Base-by-base conservation (phyloP, 2,888 invertebrate genomes). In the Thera obeliscata region DNA sequence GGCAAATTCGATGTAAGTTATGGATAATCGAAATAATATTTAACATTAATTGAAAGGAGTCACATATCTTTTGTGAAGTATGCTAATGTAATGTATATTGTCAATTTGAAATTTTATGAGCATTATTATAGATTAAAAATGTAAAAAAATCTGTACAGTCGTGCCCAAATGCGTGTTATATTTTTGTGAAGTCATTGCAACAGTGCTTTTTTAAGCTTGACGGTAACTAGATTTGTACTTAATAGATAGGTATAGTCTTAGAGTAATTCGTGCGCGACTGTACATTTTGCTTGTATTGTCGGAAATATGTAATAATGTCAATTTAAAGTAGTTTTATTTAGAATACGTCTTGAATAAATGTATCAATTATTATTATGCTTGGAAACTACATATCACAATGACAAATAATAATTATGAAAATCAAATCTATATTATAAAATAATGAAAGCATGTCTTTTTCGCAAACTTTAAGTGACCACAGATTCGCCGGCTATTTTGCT, bases 341-440 rank as follows among this genome's bases (percentile, higher is more conserved):
- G 71, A 61, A 67, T 74, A 71, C 63, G 59, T 66, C 65, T 61
- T 73, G 67, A 52, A 73, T 75, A 75, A 78, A 78, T 73, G 77
- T 82, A 87, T 87, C 85, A 86, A 87, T 87, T 86, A 76, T 76
- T 46, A 55, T 63, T 76, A 81, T 81, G 85, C 84, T 88, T 87
- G 75, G 75, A 82, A 84, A 81, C 76, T 82, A 91, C 92, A 93
- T 93, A 92, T 93, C 92, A 92, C 79, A 78, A 79, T 81, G 91
- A 92, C 91, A 93, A 91, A 91, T 91, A 90, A 90, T 81, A 78
- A 81, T 78, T 76, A 71, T 70, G 73, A 74, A 55, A 56, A 65
- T 58, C 43, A 64, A 55, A 57, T 41, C 48, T 61, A 60, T 55
- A 52, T 46, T 55, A 36, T 64, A 46, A 56, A 56, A 56, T 64